These are phyloP conservation scores for Hybognathus amarus DNA, from an alignment of 2,797 vertebrate species.

Conservation along the genomic window DNA sequence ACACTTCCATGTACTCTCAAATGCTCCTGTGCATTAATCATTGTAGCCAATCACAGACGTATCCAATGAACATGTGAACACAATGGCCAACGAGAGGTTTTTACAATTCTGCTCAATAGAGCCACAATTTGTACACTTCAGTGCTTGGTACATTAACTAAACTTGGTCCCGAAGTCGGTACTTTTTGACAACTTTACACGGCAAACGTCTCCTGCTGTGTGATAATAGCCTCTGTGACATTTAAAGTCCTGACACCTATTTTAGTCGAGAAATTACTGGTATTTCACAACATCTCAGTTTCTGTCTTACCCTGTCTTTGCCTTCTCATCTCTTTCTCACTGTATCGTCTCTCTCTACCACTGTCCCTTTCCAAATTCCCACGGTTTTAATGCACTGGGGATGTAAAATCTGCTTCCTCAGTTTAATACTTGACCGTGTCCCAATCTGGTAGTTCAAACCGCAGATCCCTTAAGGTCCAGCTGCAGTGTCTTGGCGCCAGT, in stretches of 20 bases:
- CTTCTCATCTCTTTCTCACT: background rate
- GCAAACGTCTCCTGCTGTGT: background rate
- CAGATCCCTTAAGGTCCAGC: constrained; percentile 47
- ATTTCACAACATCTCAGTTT: background rate
- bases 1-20: no score
- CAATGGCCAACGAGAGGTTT: no score
- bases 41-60: no score
- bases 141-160: no score
- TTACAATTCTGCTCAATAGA: no score
- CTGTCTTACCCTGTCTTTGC: background rate
- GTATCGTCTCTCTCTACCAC: background rate
- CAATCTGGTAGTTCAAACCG: constrained; percentile 33
- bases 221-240: background rate
- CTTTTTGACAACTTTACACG: background rate
- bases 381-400: constrained; percentile 26
- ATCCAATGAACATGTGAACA: no score
- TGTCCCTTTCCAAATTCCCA: constrained; percentile 29
- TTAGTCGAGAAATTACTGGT: background rate
- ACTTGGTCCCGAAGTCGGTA: no score
- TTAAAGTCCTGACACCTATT: background rate
- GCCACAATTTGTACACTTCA: no score
- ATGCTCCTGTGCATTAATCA: no score
- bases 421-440: constrained; percentile 16
- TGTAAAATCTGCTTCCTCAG: constrained; percentile 24
- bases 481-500: constrained; percentile 16